phyloP scores from a whole-genome alignment of 2,888 invertebrate genomes.

The Adelphocoris suturalis region DNA sequence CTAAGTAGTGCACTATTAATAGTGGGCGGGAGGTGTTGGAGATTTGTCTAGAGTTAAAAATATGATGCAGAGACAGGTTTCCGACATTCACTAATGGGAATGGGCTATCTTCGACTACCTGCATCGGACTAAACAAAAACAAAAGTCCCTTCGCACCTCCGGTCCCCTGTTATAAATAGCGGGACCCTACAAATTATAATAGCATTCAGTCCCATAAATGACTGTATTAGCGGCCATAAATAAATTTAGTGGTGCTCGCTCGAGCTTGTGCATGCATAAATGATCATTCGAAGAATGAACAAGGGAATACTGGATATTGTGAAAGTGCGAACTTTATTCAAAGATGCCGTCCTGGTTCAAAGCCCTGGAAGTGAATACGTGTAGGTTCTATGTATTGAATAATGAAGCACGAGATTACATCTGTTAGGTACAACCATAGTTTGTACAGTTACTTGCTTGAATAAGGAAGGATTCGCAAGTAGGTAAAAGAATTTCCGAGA shows the following conservation, averaged over 20 bases:
- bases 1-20: constrained; percentile 46
- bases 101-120: constrained; percentile 44
- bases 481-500: background rate
- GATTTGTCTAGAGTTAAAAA: constrained; percentile 53
- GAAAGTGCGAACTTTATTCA: background rate
- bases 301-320: background rate
- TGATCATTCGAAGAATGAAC: background rate
- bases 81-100: constrained; percentile 61
- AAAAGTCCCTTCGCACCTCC: background rate
- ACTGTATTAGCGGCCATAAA: constrained; percentile 1
- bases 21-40: constrained; percentile 24
- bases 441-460: background rate
- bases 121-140: constrained; percentile 10
- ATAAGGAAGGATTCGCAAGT: background rate
- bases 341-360: background rate
- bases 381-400: background rate
- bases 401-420: background rate
- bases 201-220: background rate
- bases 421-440: background rate
- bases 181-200: background rate
- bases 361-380: background rate
- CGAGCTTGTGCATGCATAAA: constrained; percentile 5
- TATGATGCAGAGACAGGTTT: constrained; percentile 36
- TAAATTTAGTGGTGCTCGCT: background rate
- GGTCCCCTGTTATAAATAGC: background rate